Conservation (phyloP, 2,797 vertebrate genomes). For the Serranus cabrilla region DNA sequence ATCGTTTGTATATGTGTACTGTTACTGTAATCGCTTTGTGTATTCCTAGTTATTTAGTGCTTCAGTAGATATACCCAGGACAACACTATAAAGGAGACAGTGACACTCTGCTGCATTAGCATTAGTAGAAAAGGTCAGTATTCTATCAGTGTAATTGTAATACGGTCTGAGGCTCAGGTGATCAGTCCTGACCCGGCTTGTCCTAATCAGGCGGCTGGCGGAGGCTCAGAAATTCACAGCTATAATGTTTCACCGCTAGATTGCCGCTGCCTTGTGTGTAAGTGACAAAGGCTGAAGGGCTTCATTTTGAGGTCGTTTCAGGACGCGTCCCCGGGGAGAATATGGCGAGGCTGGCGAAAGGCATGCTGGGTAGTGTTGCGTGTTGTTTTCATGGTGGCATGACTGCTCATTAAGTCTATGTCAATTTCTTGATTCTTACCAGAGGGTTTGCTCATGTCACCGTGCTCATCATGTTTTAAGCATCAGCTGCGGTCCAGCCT, state of each 20-base stretch:
- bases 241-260: constrained; percentile 47
- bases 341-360: constrained; percentile 50
- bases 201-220: constrained; percentile 57
- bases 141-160: constrained; percentile 66
- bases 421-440: constrained; percentile 70
- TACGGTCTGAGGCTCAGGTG: constrained; percentile 64
- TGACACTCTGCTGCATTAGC: constrained; percentile 48
- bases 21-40: constrained; percentile 60
- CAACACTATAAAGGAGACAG: constrained; percentile 23
- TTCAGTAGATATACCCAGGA: constrained; percentile 40
- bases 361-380: constrained; percentile 73
- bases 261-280: constrained; percentile 33
- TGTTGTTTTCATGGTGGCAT: constrained; percentile 70
- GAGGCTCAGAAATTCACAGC: constrained; percentile 54
- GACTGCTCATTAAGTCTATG: constrained; percentile 72
- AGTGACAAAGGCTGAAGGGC: constrained; percentile 62
- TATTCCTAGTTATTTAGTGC: constrained; percentile 48
- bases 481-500: constrained; percentile 40
- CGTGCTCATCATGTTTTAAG: constrained; percentile 51
- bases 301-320: constrained; percentile 66
- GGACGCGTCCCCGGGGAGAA: constrained; percentile 51
- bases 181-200: constrained; percentile 59
- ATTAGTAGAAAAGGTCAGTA: constrained; percentile 69
- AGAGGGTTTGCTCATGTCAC: constrained; percentile 71
- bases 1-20: constrained; percentile 64